phyloP scores from a whole-genome alignment of 37 sponge, comb jelly and placozoan genomes.

The Hormiphora californensis region DNA sequence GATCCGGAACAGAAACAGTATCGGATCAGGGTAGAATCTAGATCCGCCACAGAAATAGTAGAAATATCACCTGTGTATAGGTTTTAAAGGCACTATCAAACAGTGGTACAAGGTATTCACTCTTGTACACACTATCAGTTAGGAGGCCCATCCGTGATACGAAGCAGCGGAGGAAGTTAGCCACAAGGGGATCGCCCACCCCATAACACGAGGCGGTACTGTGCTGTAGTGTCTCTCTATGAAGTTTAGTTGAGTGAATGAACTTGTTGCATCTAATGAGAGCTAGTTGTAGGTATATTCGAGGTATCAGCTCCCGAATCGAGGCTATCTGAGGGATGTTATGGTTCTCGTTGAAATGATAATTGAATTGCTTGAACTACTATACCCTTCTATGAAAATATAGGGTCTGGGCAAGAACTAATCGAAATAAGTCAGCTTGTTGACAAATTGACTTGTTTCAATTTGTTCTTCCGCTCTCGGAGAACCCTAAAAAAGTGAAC shows the following conservation, averaged over 20 bases:
- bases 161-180: constrained; percentile 83
- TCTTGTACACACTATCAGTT: not conserved
- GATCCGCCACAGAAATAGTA: too few species aligned
- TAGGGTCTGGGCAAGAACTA: not conserved
- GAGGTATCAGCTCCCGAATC: constrained; percentile 87
- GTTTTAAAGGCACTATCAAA: not conserved
- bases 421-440: not conserved
- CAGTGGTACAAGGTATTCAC: constrained; percentile 22
- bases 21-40: too few species aligned
- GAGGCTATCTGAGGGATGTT: constrained; percentile 86
- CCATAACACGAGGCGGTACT: constrained; percentile 57
- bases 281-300: constrained; percentile 80
- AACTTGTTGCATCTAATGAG: constrained; percentile 92
- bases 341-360: not conserved
- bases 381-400: not conserved
- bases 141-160: constrained; percentile 68
- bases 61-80: constrained; percentile 52
- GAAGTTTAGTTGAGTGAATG: constrained; percentile 70
- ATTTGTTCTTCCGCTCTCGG: too few species aligned
- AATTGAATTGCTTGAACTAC: not conserved
- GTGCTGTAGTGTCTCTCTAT: constrained; percentile 87
- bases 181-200: constrained; percentile 92
- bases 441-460: too few species aligned
- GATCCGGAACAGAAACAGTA: too few species aligned
- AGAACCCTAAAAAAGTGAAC: not conserved